Conservation (phyloP, 2,797 vertebrate species). For the Anguilla obscura region DNA sequence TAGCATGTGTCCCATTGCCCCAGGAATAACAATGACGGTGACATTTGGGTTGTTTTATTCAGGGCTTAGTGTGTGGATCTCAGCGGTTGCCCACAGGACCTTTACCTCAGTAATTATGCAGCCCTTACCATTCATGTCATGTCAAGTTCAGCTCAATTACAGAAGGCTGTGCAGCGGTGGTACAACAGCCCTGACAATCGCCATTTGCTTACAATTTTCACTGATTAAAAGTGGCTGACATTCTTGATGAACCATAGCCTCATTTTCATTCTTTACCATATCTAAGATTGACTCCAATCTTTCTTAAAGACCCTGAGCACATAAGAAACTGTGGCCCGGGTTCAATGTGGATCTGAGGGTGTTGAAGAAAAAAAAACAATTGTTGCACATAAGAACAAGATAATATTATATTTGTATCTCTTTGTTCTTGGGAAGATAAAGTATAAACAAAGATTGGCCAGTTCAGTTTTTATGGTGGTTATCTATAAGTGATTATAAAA, state of each 20-base stretch:
- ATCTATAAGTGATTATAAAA: neutral
- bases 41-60: constrained; percentile 13
- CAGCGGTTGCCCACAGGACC: neutral
- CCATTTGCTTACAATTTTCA: neutral
- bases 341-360: neutral
- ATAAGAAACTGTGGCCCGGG: neutral
- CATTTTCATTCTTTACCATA: constrained; percentile 5
- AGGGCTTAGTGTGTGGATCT: neutral
- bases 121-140: constrained; percentile 17
- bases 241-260: neutral
- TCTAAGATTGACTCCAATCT: neutral
- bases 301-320: neutral
- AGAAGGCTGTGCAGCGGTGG: neutral
- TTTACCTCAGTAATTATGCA: constrained; percentile 21
- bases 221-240: neutral
- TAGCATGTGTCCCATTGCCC: constrained; percentile 2
- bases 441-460: neutral
- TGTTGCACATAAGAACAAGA: neutral
- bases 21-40: constrained; percentile 1
- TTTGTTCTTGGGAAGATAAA: constrained; percentile 1
- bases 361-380: neutral
- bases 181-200: neutral
- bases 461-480: neutral
- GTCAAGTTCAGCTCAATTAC: constrained; percentile 32
- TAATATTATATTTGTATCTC: neutral